phyloP scores from a whole-genome alignment of 2,888 invertebrate genomes.

The Mechanitis messenoides region DNA sequence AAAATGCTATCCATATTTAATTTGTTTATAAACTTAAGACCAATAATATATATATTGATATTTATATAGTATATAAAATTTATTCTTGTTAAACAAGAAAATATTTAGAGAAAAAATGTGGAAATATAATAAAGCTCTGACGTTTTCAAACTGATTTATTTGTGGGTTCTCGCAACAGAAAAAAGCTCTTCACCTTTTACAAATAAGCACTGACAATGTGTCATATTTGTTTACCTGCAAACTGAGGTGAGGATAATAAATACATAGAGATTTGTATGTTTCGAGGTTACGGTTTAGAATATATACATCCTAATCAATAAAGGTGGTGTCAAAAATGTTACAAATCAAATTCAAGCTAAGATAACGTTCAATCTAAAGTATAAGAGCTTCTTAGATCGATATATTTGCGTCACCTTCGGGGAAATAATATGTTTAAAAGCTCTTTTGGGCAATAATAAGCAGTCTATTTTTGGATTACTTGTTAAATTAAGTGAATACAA shows the following conservation, averaged over 20 bases:
- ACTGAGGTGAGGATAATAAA: neutral
- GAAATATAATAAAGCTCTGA: conserved; percentile 10
- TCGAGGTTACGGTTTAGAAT: no score
- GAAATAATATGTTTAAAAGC: conserved; percentile 3
- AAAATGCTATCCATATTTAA: no score
- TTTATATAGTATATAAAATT: neutral
- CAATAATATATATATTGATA: neutral
- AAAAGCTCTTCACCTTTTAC: conserved; percentile 10
- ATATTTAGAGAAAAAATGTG: conserved; percentile 6
- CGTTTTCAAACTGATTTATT: conserved; percentile 15
- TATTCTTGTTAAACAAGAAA: neutral
- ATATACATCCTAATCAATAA: neutral
- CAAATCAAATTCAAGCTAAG: neutral
- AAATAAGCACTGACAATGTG: conserved; percentile 10
- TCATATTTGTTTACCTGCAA: conserved; percentile 7
- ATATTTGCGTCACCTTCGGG: conserved; percentile 1
- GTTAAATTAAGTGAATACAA: neutral
- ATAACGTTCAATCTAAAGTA: neutral
- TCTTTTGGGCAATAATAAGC: neutral
- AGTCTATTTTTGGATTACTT: neutral
- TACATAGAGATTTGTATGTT: neutral
- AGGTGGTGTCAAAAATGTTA: neutral
- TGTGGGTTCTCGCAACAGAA: conserved; percentile 9
- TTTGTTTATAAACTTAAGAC: no score
- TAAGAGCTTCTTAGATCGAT: neutral